phyloP scores from a whole-genome alignment of 2,113 vertebrate species.

The Dascyllus trimaculatus region DNA sequence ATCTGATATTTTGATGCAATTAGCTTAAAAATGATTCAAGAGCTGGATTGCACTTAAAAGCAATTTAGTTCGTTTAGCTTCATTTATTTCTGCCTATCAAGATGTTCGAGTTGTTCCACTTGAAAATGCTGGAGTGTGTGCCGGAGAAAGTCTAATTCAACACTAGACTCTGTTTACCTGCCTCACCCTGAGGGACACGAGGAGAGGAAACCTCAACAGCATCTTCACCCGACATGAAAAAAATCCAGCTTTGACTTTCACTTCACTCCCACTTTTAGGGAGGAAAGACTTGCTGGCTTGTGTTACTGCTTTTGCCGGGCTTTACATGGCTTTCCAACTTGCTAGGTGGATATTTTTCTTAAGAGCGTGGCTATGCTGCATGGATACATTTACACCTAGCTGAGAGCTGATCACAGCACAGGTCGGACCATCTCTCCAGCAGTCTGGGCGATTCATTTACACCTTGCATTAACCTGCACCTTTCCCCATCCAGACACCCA shows the following conservation, averaged over 20 bases:
- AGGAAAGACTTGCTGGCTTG: not conserved
- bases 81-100: conserved; percentile 47
- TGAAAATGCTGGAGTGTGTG: conserved; percentile 33
- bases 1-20: conserved; percentile 70
- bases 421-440: too few species aligned
- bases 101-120: conserved; percentile 50
- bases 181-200: conserved; percentile 26
- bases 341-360: conserved; percentile 2
- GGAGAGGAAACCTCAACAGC: not conserved
- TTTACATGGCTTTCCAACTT: not conserved
- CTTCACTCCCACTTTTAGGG: not conserved
- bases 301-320: not conserved
- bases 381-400: not conserved
- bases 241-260: not conserved
- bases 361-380: too few species aligned
- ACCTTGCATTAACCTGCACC: too few species aligned
- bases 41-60: conserved; percentile 66
- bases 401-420: not conserved
- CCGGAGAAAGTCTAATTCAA: conserved; percentile 14
- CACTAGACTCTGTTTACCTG: conserved; percentile 31
- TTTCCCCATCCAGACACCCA: too few species aligned
- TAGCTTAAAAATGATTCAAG: conserved; percentile 62
- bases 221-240: not conserved
- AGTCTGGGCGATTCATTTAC: too few species aligned
- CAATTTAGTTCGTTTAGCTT: conserved; percentile 63